phyloP scores from a whole-genome alignment of 2,797 vertebrate genomes.

The Meriones psammophilus region DNA sequence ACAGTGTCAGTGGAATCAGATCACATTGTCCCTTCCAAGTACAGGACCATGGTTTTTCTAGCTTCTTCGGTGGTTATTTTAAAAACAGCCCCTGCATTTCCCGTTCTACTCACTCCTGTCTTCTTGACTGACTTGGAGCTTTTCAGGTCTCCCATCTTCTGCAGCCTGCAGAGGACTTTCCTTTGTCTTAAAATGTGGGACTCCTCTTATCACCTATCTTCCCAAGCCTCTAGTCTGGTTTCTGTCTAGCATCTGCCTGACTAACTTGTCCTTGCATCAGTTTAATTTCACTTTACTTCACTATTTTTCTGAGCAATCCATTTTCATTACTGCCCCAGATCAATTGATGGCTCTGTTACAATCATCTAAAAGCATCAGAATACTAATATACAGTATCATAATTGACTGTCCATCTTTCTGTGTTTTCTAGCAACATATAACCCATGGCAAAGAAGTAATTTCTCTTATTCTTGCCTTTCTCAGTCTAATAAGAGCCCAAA shows the following conservation, averaged over 20 bases:
- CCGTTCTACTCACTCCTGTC: background rate
- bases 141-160: background rate
- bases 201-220: accelerated
- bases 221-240: background rate
- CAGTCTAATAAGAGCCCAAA: background rate
- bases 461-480: conserved; percentile 11
- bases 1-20: background rate
- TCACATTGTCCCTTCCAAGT: background rate
- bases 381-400: background rate
- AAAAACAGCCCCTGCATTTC: background rate
- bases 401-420: background rate
- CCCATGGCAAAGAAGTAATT: conserved; percentile 3
- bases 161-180: background rate
- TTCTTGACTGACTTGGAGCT: background rate
- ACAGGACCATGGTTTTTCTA: background rate
- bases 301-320: background rate
- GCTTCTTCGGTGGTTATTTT: background rate
- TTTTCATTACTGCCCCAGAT: background rate
- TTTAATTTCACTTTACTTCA: background rate
- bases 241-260: background rate
- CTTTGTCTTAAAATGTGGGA: background rate
- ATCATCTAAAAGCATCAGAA: background rate
- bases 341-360: background rate
- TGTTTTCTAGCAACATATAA: background rate
- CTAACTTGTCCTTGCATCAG: background rate